Percentiles rank a stretch among this genome's conserved stretches.
These are phyloP conservation scores for Ophion slaviceki DNA, from an alignment of 2,888 invertebrate species.

Conservation along the genomic window DNA sequence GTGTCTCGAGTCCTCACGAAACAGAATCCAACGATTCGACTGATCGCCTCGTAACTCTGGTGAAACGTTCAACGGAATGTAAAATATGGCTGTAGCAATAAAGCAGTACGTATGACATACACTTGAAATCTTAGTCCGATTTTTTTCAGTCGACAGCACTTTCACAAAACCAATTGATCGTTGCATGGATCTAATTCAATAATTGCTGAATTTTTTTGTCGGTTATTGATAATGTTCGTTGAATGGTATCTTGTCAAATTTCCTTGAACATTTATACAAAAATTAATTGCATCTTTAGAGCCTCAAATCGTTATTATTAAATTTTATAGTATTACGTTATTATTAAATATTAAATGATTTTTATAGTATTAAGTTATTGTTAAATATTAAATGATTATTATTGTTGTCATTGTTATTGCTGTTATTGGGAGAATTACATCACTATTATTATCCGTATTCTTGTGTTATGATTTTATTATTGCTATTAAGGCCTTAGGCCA, in stretches of 20 bases:
- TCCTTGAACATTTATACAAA: not conserved
- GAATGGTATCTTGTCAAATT: not conserved
- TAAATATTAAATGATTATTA: too few relatives aligned
- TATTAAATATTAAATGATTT: too few relatives aligned
- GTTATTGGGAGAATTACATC: too few relatives aligned
- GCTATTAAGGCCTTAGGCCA: too few relatives aligned
- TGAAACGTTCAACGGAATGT: conserved; percentile 46
- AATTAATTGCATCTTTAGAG: not conserved
- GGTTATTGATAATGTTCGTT: not conserved
- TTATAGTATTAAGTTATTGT: too few relatives aligned
- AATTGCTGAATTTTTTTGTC: not conserved
- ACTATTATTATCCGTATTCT: too few relatives aligned
- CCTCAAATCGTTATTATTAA: not conserved
- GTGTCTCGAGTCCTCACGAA: conserved; percentile 30
- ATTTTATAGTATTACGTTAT: too few relatives aligned
- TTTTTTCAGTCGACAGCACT: not conserved
- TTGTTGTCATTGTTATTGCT: too few relatives aligned
- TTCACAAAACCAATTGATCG: not conserved
- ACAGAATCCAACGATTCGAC: conserved; percentile 33
- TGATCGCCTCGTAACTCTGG: conserved; percentile 67
- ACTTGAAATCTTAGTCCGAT: not conserved
- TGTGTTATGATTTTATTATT: too few relatives aligned
- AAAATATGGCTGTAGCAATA: not conserved
- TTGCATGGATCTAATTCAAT: not conserved
- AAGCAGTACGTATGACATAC: not conserved